phyloP scores from a whole-genome alignment of 2,113 vertebrate genomes.

The Myocastor coypus region DNA sequence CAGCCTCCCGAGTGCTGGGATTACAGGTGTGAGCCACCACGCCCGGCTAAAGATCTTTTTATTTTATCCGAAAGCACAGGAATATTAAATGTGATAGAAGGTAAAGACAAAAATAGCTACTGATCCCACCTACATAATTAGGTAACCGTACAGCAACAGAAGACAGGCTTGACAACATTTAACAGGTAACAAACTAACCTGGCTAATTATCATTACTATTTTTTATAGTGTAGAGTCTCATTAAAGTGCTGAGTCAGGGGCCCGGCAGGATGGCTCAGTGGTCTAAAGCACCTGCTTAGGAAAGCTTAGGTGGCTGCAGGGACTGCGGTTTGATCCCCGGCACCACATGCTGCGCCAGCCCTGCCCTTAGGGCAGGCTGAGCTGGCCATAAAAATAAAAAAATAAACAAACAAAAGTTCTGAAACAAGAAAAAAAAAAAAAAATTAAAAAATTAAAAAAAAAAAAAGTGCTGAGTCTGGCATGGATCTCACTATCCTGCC shows the following conservation, averaged over 20 bases:
- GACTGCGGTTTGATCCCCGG: too few relatives aligned
- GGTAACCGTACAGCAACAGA: neutral
- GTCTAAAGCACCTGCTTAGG: too few relatives aligned
- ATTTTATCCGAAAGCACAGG: neutral
- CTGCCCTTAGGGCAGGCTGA: too few relatives aligned
- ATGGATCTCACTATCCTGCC: neutral
- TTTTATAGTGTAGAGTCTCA: neutral
- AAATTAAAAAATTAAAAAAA: too few relatives aligned
- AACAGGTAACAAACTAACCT: neutral
- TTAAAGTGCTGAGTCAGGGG: neutral
- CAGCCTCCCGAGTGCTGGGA: too few relatives aligned
- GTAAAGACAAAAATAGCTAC: neutral
- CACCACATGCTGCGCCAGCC: too few relatives aligned
- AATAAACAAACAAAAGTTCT: too few relatives aligned
- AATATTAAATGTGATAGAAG: conserved; percentile 9
- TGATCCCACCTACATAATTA: neutral
- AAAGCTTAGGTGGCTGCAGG: too few relatives aligned
- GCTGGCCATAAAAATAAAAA: too few relatives aligned
- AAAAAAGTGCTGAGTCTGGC: neutral
- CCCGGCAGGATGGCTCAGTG: too few relatives aligned
- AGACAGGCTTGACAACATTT: conserved; percentile 10
- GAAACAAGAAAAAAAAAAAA: too few relatives aligned
- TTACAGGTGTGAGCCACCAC: too few relatives aligned
- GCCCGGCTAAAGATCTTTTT: neutral
- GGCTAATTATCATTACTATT: neutral